Evolutionary conservation across 2,888 invertebrate genomes (phyloP).

Genomic region (Galerucella calmariensis): DNA sequence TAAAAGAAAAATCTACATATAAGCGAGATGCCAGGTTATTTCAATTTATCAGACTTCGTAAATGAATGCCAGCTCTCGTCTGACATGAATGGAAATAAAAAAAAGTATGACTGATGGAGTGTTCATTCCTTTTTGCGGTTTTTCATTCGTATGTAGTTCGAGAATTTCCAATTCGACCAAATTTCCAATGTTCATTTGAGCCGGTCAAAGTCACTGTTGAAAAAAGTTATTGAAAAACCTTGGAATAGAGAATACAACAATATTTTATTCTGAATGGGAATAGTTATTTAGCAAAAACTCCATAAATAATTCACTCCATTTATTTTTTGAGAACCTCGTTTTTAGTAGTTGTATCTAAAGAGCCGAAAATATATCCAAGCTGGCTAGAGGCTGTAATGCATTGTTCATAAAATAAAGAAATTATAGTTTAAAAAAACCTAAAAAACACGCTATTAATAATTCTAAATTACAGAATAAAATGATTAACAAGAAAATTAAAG

Average conservation of each 20-base stretch:
- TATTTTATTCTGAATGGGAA: no score
- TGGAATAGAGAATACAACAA: neutral
- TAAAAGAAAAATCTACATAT: constrained; percentile 44
- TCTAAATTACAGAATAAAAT: no score
- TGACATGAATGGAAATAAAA: constrained; percentile 42
- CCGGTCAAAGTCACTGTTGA: neutral
- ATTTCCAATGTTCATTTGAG: constrained; percentile 22
- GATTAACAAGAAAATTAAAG: no score
- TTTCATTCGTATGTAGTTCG: constrained; percentile 32
- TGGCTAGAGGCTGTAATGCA: no score
- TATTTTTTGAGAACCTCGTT: no score
- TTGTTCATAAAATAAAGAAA: no score
- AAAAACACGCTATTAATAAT: no score
- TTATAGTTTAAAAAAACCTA: no score
- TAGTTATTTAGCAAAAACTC: no score
- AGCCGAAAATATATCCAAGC: no score
- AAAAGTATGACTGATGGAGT: constrained; percentile 41
- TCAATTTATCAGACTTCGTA: constrained; percentile 44
- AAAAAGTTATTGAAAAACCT: constrained; percentile 6
- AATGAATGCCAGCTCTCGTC: constrained; percentile 33
- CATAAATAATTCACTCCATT: no score
- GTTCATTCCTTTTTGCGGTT: constrained; percentile 33
- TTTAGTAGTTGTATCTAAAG: no score
- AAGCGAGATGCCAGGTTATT: constrained; percentile 42
- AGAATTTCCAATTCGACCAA: constrained; percentile 28